A percentile compares a stretch with the other conserved stretches of the same genome.
Conservation (phyloP, 2,797 vertebrate genomes). For the Poecilia gillii region DNA sequence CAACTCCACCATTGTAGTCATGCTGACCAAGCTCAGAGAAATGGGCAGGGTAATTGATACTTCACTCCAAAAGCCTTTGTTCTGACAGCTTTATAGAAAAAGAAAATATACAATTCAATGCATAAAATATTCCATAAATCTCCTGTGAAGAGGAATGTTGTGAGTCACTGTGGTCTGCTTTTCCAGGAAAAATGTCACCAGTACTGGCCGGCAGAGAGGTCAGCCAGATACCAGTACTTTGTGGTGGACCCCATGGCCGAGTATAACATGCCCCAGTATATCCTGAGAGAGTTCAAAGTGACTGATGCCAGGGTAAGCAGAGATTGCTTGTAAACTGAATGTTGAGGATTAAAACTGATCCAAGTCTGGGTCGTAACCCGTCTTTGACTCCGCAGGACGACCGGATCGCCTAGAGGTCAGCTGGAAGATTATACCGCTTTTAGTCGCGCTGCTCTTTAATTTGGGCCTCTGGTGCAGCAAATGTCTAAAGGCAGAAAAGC, state of each 20-base stretch:
- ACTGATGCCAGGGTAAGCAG: conserved; percentile 97
- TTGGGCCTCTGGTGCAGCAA: neutral
- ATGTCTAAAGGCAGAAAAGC: neutral
- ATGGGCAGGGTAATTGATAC: conserved; percentile 89
- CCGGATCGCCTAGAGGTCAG: neutral
- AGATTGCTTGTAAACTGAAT: conserved; percentile 15
- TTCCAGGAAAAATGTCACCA: conserved; percentile 98
- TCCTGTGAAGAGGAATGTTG: conserved; percentile 34
- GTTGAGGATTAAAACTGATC: conserved; percentile 13
- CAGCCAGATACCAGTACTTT: conserved; percentile 99
- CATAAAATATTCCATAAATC: conserved; percentile 14
- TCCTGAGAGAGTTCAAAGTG: conserved; percentile 98
- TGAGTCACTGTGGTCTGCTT: conserved; percentile 51
- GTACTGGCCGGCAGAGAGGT: conserved; percentile 98
- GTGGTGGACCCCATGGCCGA: conserved; percentile 99
- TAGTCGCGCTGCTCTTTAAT: neutral
- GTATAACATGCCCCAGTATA: conserved; percentile 99
- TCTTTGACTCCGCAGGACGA: neutral
- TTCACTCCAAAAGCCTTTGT: conserved; percentile 9
- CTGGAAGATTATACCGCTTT: neutral
- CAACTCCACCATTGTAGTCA: conserved; percentile 99
- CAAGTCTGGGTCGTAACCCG: conserved; percentile 5
- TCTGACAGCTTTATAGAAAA: conserved; percentile 24
- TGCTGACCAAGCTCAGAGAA: conserved; percentile 98
- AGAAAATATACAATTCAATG: conserved; percentile 24